A percentile compares a stretch with the other conserved stretches of the same genome.
These are phyloP conservation scores for Hypothenemus hampei DNA, from an alignment of 1,140 invertebrate genomes.

Conservation along the genomic window DNA sequence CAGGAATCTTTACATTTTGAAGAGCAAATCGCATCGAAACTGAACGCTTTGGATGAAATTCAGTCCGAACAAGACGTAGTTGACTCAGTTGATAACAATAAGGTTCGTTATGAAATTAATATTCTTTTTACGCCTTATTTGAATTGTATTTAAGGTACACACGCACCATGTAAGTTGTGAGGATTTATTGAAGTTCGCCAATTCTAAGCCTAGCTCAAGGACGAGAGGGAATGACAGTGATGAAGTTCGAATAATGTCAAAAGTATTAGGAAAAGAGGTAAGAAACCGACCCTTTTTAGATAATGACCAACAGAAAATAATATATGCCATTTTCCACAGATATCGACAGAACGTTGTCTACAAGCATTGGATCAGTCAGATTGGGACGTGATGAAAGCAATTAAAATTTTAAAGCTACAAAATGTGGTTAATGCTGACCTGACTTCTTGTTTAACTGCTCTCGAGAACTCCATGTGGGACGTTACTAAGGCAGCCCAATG, in stretches of 20 bases:
- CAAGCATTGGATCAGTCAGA: slow-evolving; percentile 74
- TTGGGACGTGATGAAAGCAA: slow-evolving; percentile 86
- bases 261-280: slow-evolving; percentile 80
- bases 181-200: slow-evolving; percentile 85
- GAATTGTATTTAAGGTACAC: slow-evolving; percentile 17
- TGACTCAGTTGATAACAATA: slow-evolving; percentile 33
- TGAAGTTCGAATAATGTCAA: slow-evolving; percentile 87
- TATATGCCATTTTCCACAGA: slow-evolving; percentile 56
- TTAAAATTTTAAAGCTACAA: slow-evolving; percentile 76
- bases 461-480: slow-evolving; percentile 43
- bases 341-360: slow-evolving; percentile 73
- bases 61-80: slow-evolving; percentile 38
- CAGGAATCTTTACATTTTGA: slow-evolving; percentile 49
- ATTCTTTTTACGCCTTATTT: neutral
- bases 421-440: slow-evolving; percentile 52
- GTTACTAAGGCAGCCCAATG: slow-evolving; percentile 44
- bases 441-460: slow-evolving; percentile 37
- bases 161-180: slow-evolving; percentile 85
- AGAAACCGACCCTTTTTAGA: too few species aligned
- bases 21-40: slow-evolving; percentile 58
- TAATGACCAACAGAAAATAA: too few species aligned
- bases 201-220: slow-evolving; percentile 76
- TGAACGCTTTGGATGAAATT: slow-evolving; percentile 58
- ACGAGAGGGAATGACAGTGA: slow-evolving; percentile 79
- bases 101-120: slow-evolving; percentile 12